These are phyloP conservation scores for Pyrgus malvae DNA, from an alignment of 2,888 invertebrate species.

Conservation along the genomic window DNA sequence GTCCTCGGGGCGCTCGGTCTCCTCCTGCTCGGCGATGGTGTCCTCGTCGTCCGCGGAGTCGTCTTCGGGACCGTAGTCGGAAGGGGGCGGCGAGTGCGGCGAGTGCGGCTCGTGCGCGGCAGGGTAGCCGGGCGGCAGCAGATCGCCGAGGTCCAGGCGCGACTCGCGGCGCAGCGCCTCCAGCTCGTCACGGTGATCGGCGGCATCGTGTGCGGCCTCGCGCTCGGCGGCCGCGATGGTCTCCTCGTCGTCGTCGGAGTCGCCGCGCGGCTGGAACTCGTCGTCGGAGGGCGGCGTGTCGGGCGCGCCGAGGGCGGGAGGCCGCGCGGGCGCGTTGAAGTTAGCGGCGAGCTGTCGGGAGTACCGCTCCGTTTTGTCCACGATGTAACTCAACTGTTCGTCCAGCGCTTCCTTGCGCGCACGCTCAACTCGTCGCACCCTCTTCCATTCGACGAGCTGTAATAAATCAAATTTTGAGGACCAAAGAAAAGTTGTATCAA, in stretches of 20 bases:
- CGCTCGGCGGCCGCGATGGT: conserved; percentile 94
- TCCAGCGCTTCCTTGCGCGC: conserved; percentile 97
- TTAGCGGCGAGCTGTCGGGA: conserved; percentile 94
- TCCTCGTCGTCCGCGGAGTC: conserved; percentile 84
- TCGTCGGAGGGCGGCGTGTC: conserved; percentile 72
- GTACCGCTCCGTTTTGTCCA: conserved; percentile 99
- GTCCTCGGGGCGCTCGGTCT: conserved; percentile 84
- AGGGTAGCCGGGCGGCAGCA: conserved; percentile 92
- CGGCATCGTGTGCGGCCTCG: conserved; percentile 81
- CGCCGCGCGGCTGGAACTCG: conserved; percentile 90
- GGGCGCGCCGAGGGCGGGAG: conserved; percentile 38
- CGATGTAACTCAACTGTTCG: conserved; percentile 98
- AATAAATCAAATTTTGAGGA: background rate
- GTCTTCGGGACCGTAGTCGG: conserved; percentile 87
- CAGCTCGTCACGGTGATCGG: conserved; percentile 86
- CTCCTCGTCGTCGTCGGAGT: conserved; percentile 94
- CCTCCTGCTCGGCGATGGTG: conserved; percentile 68
- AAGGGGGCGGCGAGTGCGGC: conserved; percentile 81
- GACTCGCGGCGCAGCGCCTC: conserved; percentile 94
- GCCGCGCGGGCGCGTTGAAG: conserved; percentile 69
- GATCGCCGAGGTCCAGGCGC: conserved; percentile 92
- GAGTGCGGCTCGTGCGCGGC: conserved; percentile 66
- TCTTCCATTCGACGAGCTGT: conserved; percentile 95
- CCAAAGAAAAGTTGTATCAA: too few relatives aligned
- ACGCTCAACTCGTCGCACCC: conserved; percentile 95